Evolutionary conservation across 2,113 vertebrate genomes (phyloP), one percentile per base, ranked within the genome.

Genomic region (Anser brachyrhynchus): DNA sequence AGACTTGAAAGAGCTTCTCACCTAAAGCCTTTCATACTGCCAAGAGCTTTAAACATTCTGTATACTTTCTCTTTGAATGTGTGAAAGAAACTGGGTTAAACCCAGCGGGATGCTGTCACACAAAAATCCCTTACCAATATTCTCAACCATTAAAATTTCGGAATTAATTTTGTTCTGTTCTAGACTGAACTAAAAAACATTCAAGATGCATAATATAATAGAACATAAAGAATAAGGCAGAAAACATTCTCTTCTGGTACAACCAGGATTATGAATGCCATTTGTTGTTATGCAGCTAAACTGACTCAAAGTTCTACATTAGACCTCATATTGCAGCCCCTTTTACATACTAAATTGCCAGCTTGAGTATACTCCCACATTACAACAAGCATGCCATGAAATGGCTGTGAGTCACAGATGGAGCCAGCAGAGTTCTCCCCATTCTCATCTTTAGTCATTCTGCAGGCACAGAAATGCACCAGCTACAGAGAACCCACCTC

Each of bases 331-430:
- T 0, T 62, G 83, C 87, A 91, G 95, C 70, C 87, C 73, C 74
- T 94, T 28, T 49, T 61, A 72, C 66, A 92, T 3, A 58, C 59
- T 81, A 85, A 95, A 92, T 29, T 69, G 62, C 91, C 93, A 97
- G 90, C 93, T 95, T 90, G 72, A 90, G 76, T 64, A n/a, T 93
- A 95, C 93, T 95, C 95, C 97, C 89, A 96, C 96, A 76, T 80
- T 44, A 84, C 90, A 86, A 57, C 2, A 10, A 96, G 91, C 84
- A 84, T 2, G 57, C 93, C 93, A 91, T 88, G 87, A 96, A 95
- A 93, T 93, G 95, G 91, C 92, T 94, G 81, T 84, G 94, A 96
- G 91, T 86, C 95, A 93, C 95, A 97, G 94, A 96, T 92, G 93
- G 94, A 87, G 73, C 93, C 95, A 95, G 94, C 80, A 95, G 85